Conservation (phyloP, 2,888 invertebrate species). For the Andrena hattorfiana region DNA sequence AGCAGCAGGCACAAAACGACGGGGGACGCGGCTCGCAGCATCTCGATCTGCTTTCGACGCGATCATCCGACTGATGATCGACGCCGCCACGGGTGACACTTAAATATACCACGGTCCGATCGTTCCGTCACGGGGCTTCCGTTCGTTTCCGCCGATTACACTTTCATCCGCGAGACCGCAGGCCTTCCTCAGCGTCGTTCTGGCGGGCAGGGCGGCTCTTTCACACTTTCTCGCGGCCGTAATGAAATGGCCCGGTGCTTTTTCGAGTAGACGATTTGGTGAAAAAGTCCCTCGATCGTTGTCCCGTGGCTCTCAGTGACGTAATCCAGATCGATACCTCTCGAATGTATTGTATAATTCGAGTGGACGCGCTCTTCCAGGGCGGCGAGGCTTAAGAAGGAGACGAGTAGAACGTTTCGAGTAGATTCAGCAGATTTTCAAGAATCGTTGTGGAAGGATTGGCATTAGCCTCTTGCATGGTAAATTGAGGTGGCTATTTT, state of each 20-base stretch:
- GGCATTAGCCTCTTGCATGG: too few species aligned
- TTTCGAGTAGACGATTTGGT: background rate
- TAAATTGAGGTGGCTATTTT: too few species aligned
- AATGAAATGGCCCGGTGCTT: constrained; percentile 35
- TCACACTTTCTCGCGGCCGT: constrained; percentile 70
- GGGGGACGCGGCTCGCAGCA: constrained; percentile 61
- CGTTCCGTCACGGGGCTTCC: constrained; percentile 63
- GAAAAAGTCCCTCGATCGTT: background rate
- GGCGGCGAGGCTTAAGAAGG: background rate
- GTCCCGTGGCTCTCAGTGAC: constrained; percentile 12
- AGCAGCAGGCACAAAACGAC: constrained; percentile 55
- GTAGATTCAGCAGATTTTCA: too few species aligned
- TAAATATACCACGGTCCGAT: constrained; percentile 77
- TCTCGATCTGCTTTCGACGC: constrained; percentile 66
- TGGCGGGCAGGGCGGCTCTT: constrained; percentile 32
- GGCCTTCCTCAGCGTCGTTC: constrained; percentile 41
- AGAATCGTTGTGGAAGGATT: too few species aligned
- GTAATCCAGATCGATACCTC: constrained; percentile 3
- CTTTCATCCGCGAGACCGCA: constrained; percentile 71
- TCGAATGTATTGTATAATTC: background rate
- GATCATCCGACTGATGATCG: constrained; percentile 76
- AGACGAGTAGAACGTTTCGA: too few species aligned
- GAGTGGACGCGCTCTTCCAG: background rate
- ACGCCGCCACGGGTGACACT: constrained; percentile 69
- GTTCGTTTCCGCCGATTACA: constrained; percentile 57